Evolutionary conservation across 2,888 invertebrate species (phyloP).

Genomic region (Drosophila austrosaltans): DNA sequence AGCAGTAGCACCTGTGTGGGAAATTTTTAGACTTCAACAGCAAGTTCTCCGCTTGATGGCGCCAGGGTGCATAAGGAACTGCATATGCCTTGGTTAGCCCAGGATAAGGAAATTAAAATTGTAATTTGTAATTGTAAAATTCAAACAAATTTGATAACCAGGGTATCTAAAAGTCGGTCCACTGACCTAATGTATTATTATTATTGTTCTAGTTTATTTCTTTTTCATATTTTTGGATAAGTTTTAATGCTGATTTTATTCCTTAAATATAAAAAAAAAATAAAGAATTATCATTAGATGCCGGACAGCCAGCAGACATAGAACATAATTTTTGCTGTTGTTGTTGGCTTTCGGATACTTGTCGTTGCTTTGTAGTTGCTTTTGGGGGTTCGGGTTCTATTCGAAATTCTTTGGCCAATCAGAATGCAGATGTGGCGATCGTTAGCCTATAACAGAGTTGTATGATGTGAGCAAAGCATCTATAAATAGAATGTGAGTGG

Average conservation of each 20-base stretch:
- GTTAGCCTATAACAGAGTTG: slow-evolving; percentile 48
- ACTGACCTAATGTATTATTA: neutral
- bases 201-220: slow-evolving; percentile 58
- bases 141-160: neutral
- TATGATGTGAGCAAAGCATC: slow-evolving; percentile 55
- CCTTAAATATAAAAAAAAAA: slow-evolving; percentile 57
- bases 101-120: neutral
- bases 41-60: too few species aligned
- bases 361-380: slow-evolving; percentile 39
- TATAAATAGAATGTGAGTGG: slow-evolving; percentile 72
- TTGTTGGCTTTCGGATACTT: slow-evolving; percentile 34
- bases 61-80: neutral
- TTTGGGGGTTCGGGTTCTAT: slow-evolving; percentile 49
- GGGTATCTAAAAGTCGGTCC: slow-evolving; percentile 2
- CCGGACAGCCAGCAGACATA: slow-evolving; percentile 54
- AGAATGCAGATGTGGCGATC: slow-evolving; percentile 57
- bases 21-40: too few species aligned
- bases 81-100: neutral
- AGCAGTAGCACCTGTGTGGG: neutral
- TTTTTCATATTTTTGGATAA: slow-evolving; percentile 51
- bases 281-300: slow-evolving; percentile 59
- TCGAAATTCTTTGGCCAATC: slow-evolving; percentile 52
- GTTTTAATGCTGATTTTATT: slow-evolving; percentile 71
- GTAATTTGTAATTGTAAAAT: neutral
- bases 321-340: slow-evolving; percentile 58